phyloP scores from a whole-genome alignment of 2,797 vertebrate species.

The Eupleurogrammus muticus region DNA sequence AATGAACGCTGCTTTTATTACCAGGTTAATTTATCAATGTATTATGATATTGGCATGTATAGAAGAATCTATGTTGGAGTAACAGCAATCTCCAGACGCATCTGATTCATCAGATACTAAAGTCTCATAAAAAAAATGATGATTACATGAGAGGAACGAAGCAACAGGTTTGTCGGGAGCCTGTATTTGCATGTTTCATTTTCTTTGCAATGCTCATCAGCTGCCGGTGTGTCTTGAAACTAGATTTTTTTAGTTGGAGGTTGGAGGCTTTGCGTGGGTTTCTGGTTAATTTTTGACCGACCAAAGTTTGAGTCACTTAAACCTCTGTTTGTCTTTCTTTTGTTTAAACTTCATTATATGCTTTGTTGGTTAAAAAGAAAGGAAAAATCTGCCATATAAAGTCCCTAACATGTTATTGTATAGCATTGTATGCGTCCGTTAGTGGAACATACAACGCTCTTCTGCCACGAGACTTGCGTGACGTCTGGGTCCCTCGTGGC shows the following conservation, averaged over 20 bases:
- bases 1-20: not conserved
- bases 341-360: not conserved
- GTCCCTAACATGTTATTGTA: not conserved
- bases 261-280: not conserved
- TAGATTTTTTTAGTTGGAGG: not conserved
- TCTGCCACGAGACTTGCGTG: not conserved
- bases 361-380: slow-evolving; percentile 1
- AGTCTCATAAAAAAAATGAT: not conserved
- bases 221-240: slow-evolving; percentile 7
- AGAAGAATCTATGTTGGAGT: not conserved
- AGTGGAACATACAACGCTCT: not conserved
- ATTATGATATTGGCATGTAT: not conserved
- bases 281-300: not conserved
- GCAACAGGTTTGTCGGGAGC: not conserved
- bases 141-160: not conserved
- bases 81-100: not conserved
- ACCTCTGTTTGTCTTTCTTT: not conserved
- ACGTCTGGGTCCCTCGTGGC: slow-evolving; percentile 23
- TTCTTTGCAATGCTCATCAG: not conserved
- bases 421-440: not conserved
- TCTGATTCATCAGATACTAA: not conserved
- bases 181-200: not conserved
- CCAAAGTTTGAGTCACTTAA: slow-evolving; percentile 1
- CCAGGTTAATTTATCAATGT: not conserved
- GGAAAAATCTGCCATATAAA: not conserved